phyloP scores from a whole-genome alignment of 2,113 vertebrate species.

The Myiozetetes cayanensis region DNA sequence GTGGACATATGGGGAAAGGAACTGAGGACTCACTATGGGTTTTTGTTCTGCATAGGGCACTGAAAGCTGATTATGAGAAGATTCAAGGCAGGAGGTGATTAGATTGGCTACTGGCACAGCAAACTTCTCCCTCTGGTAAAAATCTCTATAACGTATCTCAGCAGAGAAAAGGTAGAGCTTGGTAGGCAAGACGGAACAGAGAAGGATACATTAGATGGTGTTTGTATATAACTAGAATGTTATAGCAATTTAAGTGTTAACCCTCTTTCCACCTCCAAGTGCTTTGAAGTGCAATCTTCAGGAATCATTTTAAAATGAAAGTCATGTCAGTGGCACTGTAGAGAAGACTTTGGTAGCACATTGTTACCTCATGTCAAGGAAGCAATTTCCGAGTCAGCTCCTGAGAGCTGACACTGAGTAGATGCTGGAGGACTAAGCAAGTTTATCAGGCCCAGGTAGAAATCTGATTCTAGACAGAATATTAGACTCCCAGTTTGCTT shows the following conservation, averaged over 20 bases:
- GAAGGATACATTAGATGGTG: not conserved
- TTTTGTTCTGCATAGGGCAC: not conserved
- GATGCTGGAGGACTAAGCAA: constrained; percentile 14
- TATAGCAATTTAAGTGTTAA: not conserved
- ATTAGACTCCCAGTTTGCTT: constrained; percentile 45
- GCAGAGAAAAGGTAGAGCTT: not conserved
- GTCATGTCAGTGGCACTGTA: not conserved
- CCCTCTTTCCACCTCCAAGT: not conserved
- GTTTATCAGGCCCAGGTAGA: constrained; percentile 43
- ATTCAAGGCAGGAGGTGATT: not conserved
- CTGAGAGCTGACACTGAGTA: not conserved
- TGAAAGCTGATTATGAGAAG: not conserved
- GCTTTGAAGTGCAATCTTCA: not conserved
- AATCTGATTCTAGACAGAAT: constrained; percentile 36
- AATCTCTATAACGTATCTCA: not conserved
- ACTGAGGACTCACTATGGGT: not conserved
- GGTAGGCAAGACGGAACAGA: not conserved
- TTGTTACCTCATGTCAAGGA: not conserved
- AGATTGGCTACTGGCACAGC: not conserved
- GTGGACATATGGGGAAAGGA: not conserved
- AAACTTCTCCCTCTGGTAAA: not conserved
- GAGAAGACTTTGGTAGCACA: not conserved
- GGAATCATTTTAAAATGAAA: not conserved
- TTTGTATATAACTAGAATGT: not conserved
- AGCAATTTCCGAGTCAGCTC: not conserved